phyloP scores from a whole-genome alignment of 2,888 invertebrate genomes.

The Rotaria macrura region DNA sequence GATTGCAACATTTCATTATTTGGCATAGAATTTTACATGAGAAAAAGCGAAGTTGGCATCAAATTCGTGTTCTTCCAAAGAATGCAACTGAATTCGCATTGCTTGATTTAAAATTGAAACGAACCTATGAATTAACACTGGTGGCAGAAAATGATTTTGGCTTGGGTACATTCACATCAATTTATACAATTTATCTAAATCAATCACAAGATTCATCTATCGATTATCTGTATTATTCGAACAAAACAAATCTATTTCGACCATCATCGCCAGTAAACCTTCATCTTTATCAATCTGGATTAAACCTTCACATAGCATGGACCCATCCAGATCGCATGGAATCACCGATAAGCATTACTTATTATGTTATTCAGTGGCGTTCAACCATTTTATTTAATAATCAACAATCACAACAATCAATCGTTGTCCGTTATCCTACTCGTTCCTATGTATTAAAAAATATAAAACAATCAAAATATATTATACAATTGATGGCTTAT shows the following conservation, averaged over 20 bases:
- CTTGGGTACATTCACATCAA: neutral
- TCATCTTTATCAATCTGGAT: neutral
- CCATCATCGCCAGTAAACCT: neutral
- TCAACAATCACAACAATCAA: neutral
- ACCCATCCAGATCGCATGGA: neutral
- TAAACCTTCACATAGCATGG: slow-evolving; percentile 4
- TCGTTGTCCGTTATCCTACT: neutral
- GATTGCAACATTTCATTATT: neutral
- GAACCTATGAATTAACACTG: neutral
- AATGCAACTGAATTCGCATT: neutral
- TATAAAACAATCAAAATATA: neutral
- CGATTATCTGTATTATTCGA: neutral
- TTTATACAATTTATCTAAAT: neutral
- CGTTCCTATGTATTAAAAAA: neutral
- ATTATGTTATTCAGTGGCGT: slow-evolving; percentile 1
- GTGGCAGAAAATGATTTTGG: neutral
- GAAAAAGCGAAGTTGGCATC: neutral
- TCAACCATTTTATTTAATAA: neutral
- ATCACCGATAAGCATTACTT: neutral
- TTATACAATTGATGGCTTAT: neutral
- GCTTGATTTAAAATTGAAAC: neutral
- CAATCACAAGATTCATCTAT: neutral
- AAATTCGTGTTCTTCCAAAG: neutral
- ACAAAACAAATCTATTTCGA: neutral
- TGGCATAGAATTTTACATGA: neutral